phyloP scores from a whole-genome alignment of 2,113 vertebrate species.

The Gavialis gangeticus region DNA sequence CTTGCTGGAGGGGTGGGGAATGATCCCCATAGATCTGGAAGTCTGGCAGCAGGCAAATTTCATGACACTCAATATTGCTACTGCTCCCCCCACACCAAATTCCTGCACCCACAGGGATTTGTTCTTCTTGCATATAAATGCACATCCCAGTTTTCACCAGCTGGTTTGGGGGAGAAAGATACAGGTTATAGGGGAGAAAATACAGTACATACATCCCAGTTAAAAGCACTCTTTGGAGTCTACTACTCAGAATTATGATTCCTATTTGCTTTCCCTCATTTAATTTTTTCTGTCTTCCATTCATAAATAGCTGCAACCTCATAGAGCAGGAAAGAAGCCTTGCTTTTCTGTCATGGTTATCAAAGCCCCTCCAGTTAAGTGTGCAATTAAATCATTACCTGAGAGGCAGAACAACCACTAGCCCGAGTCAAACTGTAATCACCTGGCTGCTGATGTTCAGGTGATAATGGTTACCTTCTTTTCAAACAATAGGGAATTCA shows the following conservation, averaged over 20 bases:
- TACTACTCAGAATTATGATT: background rate
- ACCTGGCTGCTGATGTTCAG: background rate
- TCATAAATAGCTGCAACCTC: background rate
- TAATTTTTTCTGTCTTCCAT: background rate
- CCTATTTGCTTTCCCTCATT: background rate
- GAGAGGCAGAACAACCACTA: background rate
- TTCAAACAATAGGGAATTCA: background rate
- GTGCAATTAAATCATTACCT: background rate
- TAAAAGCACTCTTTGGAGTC: background rate
- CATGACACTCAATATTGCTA: too few relatives aligned
- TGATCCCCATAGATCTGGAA: too few relatives aligned
- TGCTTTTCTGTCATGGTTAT: background rate
- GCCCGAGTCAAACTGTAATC: background rate
- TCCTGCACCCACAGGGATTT: too few relatives aligned
- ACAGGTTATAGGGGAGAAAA: background rate
- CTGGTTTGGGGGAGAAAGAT: too few relatives aligned
- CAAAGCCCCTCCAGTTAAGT: background rate
- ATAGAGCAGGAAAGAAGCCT: background rate
- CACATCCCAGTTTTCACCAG: too few relatives aligned
- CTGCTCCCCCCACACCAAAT: too few relatives aligned
- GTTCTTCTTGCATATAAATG: too few relatives aligned
- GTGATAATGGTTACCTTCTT: background rate
- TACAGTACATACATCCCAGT: rapidly evolving
- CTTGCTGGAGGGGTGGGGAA: too few relatives aligned
- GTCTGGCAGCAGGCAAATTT: too few relatives aligned